Evolutionary conservation across 2,113 vertebrate genomes (phyloP), one percentile per base, ranked within the genome.

Genomic region (Heteronetta atricapilla): DNA sequence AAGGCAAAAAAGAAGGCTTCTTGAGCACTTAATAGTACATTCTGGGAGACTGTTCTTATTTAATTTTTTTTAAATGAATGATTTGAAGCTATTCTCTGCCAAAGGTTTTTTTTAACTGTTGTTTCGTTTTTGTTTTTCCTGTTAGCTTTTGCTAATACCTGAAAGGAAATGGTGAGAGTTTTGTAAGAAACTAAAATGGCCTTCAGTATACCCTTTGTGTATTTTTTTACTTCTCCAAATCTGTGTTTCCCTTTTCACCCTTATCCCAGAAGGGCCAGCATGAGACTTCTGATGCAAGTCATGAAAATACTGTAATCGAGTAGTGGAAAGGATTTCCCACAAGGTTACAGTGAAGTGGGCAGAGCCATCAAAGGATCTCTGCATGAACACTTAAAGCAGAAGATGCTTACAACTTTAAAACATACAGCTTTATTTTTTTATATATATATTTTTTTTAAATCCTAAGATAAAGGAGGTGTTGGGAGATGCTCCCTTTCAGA

Each of bases 381-480:
- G 92, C 7, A 5, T 3, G 18, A 85, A 38, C 73, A 55, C 85
- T 94, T 89, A 69, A 78, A 95, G 86, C 89, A 38, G 92, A 72
- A 92, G 89, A 86, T 86, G 90, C 85, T 92, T 84, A 77, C 16
- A 21, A 89, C 73, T 95, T 93, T 95, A 56, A 91, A 93, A 95
- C 62, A 8, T 83, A 68, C 88, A 95, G 86, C 93, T 95, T 95
- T 95, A 94, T 96, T 95, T 96, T 94, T 85, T 96, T 93, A 96
- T 82, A 96, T 96, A 96, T 94, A 81, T 96, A 86, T 93, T 91
- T 82, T 78, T 91, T 91, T 96, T 97, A 97, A 97, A 94, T 95
- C 88, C 76, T 95, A 68, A 94, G 96, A 82, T 70, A 95, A 78
- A 92, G 66, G 78, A 81, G 46, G 76, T 66, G 46, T 89, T 70